A percentile compares a stretch with the other conserved stretches of the same genome.
phyloP scores from a whole-genome alignment of 2,113 vertebrate genomes.

The Scortum barcoo region DNA sequence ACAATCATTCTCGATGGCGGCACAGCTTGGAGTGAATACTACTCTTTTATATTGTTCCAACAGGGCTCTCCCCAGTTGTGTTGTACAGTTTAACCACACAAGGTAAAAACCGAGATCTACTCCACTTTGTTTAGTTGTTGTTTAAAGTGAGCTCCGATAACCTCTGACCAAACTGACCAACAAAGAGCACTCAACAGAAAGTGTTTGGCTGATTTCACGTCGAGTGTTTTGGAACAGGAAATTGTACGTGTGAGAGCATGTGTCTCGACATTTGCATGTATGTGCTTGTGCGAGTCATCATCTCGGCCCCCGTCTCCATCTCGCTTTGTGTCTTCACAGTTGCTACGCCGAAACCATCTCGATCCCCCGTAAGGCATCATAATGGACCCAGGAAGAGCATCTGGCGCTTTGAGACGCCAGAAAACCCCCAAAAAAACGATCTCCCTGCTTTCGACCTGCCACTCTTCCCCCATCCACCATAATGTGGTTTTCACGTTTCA shows the following conservation, averaged over 20 bases:
- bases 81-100: conserved; percentile 3
- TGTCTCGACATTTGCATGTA: conserved; percentile 55
- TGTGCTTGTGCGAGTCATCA: conserved; percentile 39
- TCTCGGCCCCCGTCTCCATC: conserved; percentile 69
- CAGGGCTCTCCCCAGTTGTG: not conserved
- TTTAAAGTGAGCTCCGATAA: conserved; percentile 3
- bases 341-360: conserved; percentile 80
- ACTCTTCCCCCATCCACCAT: conserved; percentile 76
- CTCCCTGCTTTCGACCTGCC: conserved; percentile 72
- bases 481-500: conserved; percentile 81
- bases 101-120: conserved; percentile 6
- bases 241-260: conserved; percentile 14
- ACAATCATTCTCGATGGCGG: conserved; percentile 27
- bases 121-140: conserved; percentile 2
- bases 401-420: conserved; percentile 82
- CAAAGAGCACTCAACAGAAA: not conserved
- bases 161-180: conserved; percentile 6
- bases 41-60: not conserved
- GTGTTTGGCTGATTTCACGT: conserved; percentile 10
- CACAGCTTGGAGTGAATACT: conserved; percentile 49
- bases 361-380: conserved; percentile 83
- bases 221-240: not conserved
- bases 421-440: too few species aligned
- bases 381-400: conserved; percentile 90
- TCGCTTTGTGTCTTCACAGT: conserved; percentile 83